Base-by-base conservation (phyloP, 2,888 invertebrate genomes). In the Magallana nippona region DNA sequence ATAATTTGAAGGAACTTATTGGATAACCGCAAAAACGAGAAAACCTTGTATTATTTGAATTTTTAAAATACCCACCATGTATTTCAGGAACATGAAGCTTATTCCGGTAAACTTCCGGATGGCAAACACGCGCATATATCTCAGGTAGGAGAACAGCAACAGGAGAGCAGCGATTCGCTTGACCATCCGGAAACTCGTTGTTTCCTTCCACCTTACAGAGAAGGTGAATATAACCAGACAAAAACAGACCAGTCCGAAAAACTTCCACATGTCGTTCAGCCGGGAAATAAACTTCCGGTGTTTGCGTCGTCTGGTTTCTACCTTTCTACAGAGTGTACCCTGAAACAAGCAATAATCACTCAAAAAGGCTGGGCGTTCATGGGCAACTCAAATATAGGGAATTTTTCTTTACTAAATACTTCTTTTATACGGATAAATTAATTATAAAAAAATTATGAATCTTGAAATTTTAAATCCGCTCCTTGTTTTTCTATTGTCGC, bases 181-280 rank as follows among this genome's bases (percentile, higher is more conserved):
- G 71, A 22, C 27, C 71, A 71, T 27, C 15, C 10, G 13, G 0
- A 27, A 27, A 5, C 19, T 27, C 0, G 15, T 71, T 11, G 27
- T 13, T 22, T 15, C 2, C 15, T 22, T 71, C 19, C 32, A 32
- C 32, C 71, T 22, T 13, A 32, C 11, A 27, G 13, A 0, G 22
- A 71, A 15, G 27, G 71, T 71, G 2, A 10, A 71, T 13, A 27
- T 15, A 15, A 71, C 71, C 5, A 71, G 71, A 71, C 10, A 0
- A 27, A 22, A 19, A 17, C 71, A 71, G 22, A 71, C 1, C 0
- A 71, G 71, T 10, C 71, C 71, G 27, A 71, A 71, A 15, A 71
- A 2, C 17, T 71, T 71, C 71, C 71, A 71, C 71, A 71, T 27
- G 22, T 71, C 71, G 27, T 71, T 71, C 11, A 71, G 15, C 15